These are phyloP conservation scores for Scaptomyza montana DNA, from an alignment of 1,140 invertebrate genomes.

Conservation along the genomic window DNA sequence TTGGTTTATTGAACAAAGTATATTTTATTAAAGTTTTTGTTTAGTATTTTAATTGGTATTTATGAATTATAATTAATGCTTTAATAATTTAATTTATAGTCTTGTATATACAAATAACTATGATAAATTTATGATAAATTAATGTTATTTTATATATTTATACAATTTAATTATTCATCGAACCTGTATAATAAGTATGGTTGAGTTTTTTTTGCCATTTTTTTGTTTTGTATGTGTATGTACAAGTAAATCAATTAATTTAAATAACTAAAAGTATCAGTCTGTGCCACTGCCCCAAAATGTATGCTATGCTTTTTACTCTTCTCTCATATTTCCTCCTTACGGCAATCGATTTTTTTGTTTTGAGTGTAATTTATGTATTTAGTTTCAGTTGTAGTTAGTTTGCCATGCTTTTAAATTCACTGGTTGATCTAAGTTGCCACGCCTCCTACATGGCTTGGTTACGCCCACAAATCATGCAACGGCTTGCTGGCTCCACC, in stretches of 20 bases:
- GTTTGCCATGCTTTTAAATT: slow-evolving; percentile 63
- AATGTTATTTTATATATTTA: slow-evolving; percentile 22
- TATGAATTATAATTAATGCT: slow-evolving; percentile 36
- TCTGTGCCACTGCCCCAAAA: slow-evolving; percentile 61
- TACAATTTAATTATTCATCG: slow-evolving; percentile 44
- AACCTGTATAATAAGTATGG: slow-evolving; percentile 24
- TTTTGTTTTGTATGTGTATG: slow-evolving; percentile 32
- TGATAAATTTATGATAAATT: slow-evolving; percentile 3
- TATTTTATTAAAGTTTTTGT: slow-evolving; percentile 51
- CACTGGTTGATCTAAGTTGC: slow-evolving; percentile 70
- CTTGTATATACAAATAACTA: slow-evolving; percentile 39
- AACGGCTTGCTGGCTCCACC: slow-evolving; percentile 58
- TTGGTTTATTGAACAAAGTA: slow-evolving; percentile 48
- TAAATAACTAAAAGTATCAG: slow-evolving; percentile 76
- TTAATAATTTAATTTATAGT: slow-evolving; percentile 64
- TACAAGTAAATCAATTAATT: slow-evolving; percentile 53
- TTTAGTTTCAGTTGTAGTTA: slow-evolving; percentile 26
- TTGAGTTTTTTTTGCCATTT: slow-evolving; percentile 5
- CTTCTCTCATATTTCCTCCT: background rate
- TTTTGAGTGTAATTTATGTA: slow-evolving; percentile 21
- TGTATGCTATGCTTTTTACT: slow-evolving; percentile 37
- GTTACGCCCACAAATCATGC: slow-evolving; percentile 73
- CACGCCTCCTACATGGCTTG: slow-evolving; percentile 19
- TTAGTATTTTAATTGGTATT: slow-evolving; percentile 24
- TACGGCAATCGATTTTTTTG: background rate